Evolutionary conservation across 2,113 vertebrate genomes (phyloP).

Genomic region (Austrofundulus limnaeus): DNA sequence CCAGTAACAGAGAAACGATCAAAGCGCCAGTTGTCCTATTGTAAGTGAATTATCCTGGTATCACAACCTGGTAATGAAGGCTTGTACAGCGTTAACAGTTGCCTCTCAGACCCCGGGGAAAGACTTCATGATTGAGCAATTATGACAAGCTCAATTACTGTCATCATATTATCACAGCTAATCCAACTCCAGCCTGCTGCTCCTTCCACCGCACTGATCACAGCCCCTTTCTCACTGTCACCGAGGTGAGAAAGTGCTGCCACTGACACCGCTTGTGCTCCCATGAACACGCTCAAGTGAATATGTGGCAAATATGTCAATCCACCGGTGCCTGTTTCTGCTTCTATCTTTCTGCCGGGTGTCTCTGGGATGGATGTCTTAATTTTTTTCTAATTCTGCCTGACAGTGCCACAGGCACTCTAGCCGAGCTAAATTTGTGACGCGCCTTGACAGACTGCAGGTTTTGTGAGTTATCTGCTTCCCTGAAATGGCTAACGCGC

Average conservation of each 20-base stretch:
- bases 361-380: slow-evolving; percentile 75
- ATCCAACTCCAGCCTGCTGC: slow-evolving; percentile 68
- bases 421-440: slow-evolving; percentile 70
- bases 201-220: slow-evolving; percentile 64
- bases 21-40: slow-evolving; percentile 40
- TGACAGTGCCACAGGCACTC: slow-evolving; percentile 74
- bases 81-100: slow-evolving; percentile 63
- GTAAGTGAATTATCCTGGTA: slow-evolving; percentile 72
- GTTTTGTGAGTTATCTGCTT: slow-evolving; percentile 62
- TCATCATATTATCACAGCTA: slow-evolving; percentile 81
- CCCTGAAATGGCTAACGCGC: slow-evolving; percentile 49
- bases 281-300: slow-evolving; percentile 71
- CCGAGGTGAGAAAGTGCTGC: slow-evolving; percentile 72
- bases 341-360: slow-evolving; percentile 55
- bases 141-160: slow-evolving; percentile 83
- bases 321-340: slow-evolving; percentile 51
- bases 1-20: slow-evolving; percentile 41
- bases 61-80: slow-evolving; percentile 71
- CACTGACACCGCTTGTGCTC: slow-evolving; percentile 51
- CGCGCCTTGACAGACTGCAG: slow-evolving; percentile 66
- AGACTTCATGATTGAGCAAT: slow-evolving; percentile 77
- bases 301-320: slow-evolving; percentile 71
- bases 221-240: slow-evolving; percentile 67
- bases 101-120: slow-evolving; percentile 69
- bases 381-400: slow-evolving; percentile 77